phyloP scores from a whole-genome alignment of 2,888 invertebrate genomes.

The Deilephila elpenor region DNA sequence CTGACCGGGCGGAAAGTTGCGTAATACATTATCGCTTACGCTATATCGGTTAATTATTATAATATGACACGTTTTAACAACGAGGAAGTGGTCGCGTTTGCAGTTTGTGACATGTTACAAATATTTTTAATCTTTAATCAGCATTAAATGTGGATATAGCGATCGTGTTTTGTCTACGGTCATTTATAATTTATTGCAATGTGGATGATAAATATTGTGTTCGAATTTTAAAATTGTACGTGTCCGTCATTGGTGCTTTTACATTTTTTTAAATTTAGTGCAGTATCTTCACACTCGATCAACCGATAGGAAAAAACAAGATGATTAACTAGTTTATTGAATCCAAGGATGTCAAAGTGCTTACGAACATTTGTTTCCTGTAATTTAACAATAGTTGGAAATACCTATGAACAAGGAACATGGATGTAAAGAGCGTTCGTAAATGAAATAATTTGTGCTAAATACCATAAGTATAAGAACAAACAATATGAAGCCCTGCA shows the following conservation, averaged over 20 bases:
- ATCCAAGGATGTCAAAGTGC: not conserved
- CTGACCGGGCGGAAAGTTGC: slow-evolving; percentile 3
- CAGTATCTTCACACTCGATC: not conserved
- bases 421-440: not conserved
- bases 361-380: not conserved
- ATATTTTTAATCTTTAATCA: not conserved
- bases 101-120: not conserved
- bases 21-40: slow-evolving; percentile 21
- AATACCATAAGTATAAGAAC: not conserved
- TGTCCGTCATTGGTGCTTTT: not conserved
- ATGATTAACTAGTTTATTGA: not conserved
- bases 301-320: not conserved
- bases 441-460: not conserved
- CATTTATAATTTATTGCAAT: too few relatives aligned
- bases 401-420: not conserved
- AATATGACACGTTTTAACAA: slow-evolving; percentile 17
- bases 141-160: not conserved
- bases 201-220: too few relatives aligned
- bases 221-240: too few relatives aligned
- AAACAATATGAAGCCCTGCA: not conserved
- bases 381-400: slow-evolving; percentile 3
- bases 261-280: not conserved
- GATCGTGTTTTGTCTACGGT: too few relatives aligned
- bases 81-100: slow-evolving; percentile 14
- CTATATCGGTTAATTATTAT: not conserved